phyloP scores from a whole-genome alignment of 2,113 vertebrate species.

The Aegithalos caudatus region DNA sequence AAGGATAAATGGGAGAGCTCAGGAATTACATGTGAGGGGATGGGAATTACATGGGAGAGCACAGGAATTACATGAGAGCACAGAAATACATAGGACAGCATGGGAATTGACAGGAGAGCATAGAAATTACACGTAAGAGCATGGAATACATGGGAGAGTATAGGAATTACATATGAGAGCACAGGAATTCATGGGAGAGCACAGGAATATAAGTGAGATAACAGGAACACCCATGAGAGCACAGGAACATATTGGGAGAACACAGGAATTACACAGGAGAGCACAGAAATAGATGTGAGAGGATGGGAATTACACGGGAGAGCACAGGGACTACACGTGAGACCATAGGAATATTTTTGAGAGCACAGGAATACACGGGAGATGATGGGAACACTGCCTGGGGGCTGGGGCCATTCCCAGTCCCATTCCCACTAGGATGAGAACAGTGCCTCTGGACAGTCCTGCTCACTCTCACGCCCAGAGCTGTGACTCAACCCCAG shows the following conservation, averaged over 20 bases:
- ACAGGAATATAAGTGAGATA: no score
- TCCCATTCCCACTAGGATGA: background rate
- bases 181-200: background rate
- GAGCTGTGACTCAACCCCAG: background rate
- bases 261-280: background rate
- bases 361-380: background rate
- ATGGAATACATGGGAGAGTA: background rate
- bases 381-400: rapidly evolving
- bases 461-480: rapidly evolving
- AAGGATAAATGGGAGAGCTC: rapidly evolving
- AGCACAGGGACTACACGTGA: background rate
- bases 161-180: background rate
- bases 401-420: background rate
- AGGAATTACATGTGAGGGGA: background rate
- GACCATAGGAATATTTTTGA: background rate
- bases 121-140: rapidly evolving
- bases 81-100: background rate
- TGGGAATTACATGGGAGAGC: background rate
- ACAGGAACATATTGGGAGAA: background rate
- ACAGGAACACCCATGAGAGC: background rate
- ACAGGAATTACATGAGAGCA: background rate
- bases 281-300: background rate
- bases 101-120: background rate
- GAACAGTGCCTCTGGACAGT: rapidly evolving
- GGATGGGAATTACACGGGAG: background rate